Base-by-base conservation (phyloP, 2,113 vertebrate species). In the Isichthys henryi region DNA sequence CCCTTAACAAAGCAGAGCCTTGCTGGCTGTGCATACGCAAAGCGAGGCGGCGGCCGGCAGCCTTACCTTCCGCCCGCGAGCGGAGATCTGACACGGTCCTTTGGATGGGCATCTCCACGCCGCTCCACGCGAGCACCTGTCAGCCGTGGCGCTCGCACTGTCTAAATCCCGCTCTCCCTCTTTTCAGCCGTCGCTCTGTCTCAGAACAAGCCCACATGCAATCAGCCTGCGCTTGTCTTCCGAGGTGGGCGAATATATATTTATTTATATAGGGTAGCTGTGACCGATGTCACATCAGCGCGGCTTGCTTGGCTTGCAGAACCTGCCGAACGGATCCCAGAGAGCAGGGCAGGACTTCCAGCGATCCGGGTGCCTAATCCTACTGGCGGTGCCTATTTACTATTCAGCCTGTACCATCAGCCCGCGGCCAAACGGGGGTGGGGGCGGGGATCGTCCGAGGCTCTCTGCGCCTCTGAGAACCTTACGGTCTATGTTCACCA, bases 51-150 rank as follows among this genome's bases (percentile, higher is more conserved):
- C 62, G 17, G 82, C 19, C 7, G 39, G 39, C 5, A 87, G 95
- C 97, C 31, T 95, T 93, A 98, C 98, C 98, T 91, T 98, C 98
- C 0, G 95, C 95, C 0, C 98, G 95, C 39, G 95, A 96, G 86
- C 98, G 98, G 90, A 98, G 96, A 93, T 98, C 98, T 2, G 97
- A 97, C 95, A 98, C 96, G 0, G 97, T 98, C 91, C 96, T 98
- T 94, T 97, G 96, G 90, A 98, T 97, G 87, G 97, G 96, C 98
- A 98, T 97, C 95, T 92, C 94, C 74, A 90, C 23, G 23, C 92
- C 93, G 91, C 89, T 80, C 74, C 74, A 91, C 86, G 84, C 89
- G 56, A 87, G 94, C 96, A 96, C 95, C 97, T 97, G 96, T 95
- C 95, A 93, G 93, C 90, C 11, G 88, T 70, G 23, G 82, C 77